Evolutionary conservation across 2,113 vertebrate genomes (phyloP).

Genomic region (Chaetorhynchus papuensis): DNA sequence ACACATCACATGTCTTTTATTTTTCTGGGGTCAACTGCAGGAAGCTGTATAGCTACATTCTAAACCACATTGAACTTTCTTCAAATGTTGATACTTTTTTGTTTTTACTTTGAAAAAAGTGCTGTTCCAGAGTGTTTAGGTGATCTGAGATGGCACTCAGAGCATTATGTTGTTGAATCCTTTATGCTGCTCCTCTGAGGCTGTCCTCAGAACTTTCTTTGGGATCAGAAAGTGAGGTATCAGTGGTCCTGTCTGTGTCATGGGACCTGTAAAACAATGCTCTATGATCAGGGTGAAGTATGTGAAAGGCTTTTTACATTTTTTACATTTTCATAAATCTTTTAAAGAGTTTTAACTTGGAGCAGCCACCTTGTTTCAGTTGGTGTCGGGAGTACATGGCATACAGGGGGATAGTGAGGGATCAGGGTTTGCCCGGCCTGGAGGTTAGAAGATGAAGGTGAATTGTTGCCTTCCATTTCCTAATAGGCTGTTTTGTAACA

Average conservation of each 20-base stretch:
- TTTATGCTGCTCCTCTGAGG: neutral
- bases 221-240: neutral
- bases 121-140: neutral
- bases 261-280: neutral
- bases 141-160: neutral
- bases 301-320: neutral
- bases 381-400: fast-evolving
- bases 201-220: neutral
- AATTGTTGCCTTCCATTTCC: neutral
- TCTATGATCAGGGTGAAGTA: neutral
- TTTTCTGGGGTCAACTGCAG: conserved; percentile 31
- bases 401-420: neutral
- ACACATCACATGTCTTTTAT: conserved; percentile 24
- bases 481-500: neutral
- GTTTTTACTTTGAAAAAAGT: neutral
- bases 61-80: neutral
- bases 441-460: neutral
- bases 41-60: neutral
- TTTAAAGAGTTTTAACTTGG: neutral
- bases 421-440: neutral
- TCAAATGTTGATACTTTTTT: neutral
- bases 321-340: neutral
- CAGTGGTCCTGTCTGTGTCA: neutral
- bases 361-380: neutral
- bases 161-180: neutral